Conservation (phyloP, 2,113 vertebrate genomes). For the Anarhynchus alexandrinus region DNA sequence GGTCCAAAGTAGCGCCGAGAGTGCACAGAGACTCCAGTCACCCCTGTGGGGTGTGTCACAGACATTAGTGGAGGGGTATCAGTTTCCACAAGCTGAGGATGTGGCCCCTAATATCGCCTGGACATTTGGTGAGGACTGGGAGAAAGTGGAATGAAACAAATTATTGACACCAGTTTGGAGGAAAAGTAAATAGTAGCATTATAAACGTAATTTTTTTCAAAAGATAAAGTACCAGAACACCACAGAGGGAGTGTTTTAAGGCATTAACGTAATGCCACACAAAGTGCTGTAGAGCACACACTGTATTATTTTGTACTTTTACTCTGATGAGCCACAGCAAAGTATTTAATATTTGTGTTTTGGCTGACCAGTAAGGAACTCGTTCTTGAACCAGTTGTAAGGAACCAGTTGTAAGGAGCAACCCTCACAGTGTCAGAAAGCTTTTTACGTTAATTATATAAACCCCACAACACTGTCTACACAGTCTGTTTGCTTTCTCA, state of each 20-base stretch:
- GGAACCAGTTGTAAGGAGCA: not conserved
- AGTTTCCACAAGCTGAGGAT: not conserved
- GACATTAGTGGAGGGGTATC: not conserved
- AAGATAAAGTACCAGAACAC: not conserved
- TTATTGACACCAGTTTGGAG: not conserved
- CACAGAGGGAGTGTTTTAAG: not conserved
- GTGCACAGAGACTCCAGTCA: not conserved
- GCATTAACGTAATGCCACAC: rapidly evolving
- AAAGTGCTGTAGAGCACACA: not conserved
- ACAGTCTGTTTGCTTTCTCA: not conserved
- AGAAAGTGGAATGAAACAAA: not conserved
- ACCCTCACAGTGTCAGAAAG: not conserved
- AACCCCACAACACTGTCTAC: not conserved
- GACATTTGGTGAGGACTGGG: not conserved
- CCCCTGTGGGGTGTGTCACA: not conserved
- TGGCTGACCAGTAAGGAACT: not conserved
- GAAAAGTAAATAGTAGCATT: not conserved
- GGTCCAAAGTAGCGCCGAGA: not conserved
- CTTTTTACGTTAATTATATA: not conserved
- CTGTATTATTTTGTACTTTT: not conserved
- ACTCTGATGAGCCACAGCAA: not conserved
- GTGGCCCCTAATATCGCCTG: not conserved
- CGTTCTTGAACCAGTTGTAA: not conserved
- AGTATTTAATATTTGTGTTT: not conserved
- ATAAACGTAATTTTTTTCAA: not conserved